phyloP scores from a whole-genome alignment of 1,140 invertebrate genomes.

The Temnothorax nylanderi region DNA sequence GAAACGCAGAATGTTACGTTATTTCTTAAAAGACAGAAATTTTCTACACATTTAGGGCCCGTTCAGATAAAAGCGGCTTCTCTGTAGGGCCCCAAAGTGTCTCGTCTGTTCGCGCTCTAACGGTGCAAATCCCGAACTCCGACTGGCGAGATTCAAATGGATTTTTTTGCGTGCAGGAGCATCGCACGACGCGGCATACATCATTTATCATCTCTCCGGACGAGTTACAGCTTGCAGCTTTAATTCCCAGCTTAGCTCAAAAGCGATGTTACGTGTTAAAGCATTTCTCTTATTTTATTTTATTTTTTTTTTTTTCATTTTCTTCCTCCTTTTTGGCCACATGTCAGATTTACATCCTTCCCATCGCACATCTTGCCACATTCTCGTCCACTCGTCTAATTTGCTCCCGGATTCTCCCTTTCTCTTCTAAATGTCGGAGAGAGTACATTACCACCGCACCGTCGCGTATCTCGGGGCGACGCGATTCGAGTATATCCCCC shows the following conservation, averaged over 20 bases:
- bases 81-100: no score
- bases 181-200: constrained; percentile 21
- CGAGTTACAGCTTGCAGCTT: constrained; percentile 26
- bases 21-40: constrained; percentile 8
- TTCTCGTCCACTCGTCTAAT: constrained; percentile 11
- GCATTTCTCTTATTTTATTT: background rate
- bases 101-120: background rate
- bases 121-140: background rate
- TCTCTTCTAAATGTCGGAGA: constrained; percentile 16
- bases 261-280: constrained; percentile 14
- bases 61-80: no score
- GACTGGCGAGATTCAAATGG: constrained; percentile 2
- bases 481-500: constrained; percentile 46
- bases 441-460: constrained; percentile 30
- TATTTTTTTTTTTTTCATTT: no score
- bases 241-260: constrained; percentile 32
- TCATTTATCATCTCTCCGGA: constrained; percentile 41
- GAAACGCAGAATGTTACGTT: background rate
- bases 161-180: background rate
- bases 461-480: constrained; percentile 27
- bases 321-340: background rate
- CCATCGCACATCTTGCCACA: background rate
- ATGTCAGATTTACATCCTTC: background rate
- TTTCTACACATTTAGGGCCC: background rate
- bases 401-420: constrained; percentile 15